Percentiles rank a stretch among this genome's conserved stretches.
Evolutionary conservation across 2,797 vertebrate genomes (phyloP).

Genomic region (Thripadectes ignobilis): DNA sequence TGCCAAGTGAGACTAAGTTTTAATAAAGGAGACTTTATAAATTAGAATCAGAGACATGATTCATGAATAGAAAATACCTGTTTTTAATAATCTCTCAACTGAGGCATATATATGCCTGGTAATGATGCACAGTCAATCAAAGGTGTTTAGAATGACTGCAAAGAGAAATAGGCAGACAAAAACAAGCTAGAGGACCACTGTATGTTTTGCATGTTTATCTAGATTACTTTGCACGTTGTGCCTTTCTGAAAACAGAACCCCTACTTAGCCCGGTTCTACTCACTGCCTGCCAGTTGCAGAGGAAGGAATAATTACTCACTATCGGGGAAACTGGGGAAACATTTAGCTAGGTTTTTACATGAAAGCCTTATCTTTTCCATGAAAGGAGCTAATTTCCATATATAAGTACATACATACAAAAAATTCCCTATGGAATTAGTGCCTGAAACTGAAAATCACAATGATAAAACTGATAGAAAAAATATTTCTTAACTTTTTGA

Average conservation of each 20-base stretch:
- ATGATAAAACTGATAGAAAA: not conserved
- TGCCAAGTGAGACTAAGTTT: not conserved
- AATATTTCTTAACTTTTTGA: not conserved
- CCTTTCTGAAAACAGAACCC: not conserved
- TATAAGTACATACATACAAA: rapidly evolving
- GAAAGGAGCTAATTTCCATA: not conserved
- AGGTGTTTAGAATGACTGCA: not conserved
- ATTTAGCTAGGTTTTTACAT: not conserved
- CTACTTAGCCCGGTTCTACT: not conserved
- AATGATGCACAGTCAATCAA: not conserved
- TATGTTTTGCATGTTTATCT: not conserved
- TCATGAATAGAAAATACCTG: not conserved
- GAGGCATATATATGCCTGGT: not conserved
- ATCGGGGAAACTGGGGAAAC: not conserved
- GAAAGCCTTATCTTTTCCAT: not conserved
- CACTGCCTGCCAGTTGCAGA: not conserved
- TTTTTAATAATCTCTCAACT: not conserved
- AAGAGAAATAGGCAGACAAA: not conserved
- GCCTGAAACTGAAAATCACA: not conserved
- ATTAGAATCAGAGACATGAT: not conserved
- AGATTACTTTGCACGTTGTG: not conserved
- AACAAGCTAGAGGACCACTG: not conserved
- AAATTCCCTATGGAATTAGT: not conserved
- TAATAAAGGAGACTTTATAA: not conserved
- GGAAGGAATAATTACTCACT: not conserved